Evolutionary conservation across 2,113 vertebrate species (phyloP).

Genomic region (Probosciger aterrimus): DNA sequence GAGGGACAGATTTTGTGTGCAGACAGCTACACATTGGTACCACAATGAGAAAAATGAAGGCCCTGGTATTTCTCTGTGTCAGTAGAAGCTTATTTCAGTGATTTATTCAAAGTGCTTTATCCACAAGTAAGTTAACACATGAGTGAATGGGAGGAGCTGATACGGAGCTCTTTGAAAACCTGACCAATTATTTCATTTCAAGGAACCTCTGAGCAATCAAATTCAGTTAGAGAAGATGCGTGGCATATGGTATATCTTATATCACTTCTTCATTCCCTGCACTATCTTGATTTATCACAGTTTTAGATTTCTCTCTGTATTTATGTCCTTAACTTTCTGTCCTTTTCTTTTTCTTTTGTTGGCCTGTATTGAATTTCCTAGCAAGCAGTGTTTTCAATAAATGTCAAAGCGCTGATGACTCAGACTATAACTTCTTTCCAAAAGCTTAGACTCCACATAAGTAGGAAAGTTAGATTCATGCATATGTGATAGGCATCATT

Average conservation of each 20-base stretch:
- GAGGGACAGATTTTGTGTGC: not conserved
- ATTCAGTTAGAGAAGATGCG: not conserved
- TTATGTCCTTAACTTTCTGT: not conserved
- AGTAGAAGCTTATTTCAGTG: not conserved
- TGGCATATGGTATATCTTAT: not conserved
- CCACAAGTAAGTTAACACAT: not conserved
- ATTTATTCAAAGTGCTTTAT: not conserved
- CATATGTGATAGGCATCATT: not conserved
- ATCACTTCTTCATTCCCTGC: not conserved
- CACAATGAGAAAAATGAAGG: not conserved
- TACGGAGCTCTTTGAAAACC: not conserved
- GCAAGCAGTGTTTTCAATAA: not conserved
- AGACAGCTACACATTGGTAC: not conserved
- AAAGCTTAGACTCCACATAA: not conserved
- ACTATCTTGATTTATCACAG: not conserved
- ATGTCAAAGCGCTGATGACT: not conserved
- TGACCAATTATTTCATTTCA: not conserved
- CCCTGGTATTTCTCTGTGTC: not conserved
- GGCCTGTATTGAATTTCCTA: not conserved
- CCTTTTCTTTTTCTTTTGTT: not conserved
- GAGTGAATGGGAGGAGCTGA: not conserved
- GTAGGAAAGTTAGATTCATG: not conserved
- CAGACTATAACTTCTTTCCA: not conserved
- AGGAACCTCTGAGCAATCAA: not conserved
- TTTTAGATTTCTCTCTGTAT: not conserved